Evolutionary conservation across 2,113 vertebrate species (phyloP), one percentile per base, ranked within the genome.

Genomic region (Centropristis striata): DNA sequence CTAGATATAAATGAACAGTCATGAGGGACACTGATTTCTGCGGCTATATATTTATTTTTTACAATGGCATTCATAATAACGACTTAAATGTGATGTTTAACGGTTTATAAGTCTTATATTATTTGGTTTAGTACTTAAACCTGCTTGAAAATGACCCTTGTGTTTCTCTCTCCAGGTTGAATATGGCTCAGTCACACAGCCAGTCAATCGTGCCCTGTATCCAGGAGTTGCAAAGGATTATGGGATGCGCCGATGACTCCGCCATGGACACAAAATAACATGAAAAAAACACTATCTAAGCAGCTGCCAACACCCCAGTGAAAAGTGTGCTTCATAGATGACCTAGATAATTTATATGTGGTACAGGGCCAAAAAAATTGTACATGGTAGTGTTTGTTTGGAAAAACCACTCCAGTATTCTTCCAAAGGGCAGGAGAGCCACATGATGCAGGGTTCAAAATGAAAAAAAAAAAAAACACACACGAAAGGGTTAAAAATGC

Each of bases 211-310:
- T 27, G 0, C 91, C 92, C 1, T 95, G 92, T 41, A 61, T 95
- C 23, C 44, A 87, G 6, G 78, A 92, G 66, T 53, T 95, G 89
- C 80, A 94, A 68, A 92, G 86, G 73, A 88, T 92, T n/a, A 50
- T 94, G 63, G 80, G 66, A 78, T 71, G 80, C 28, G 25, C 57
- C 0, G 49, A 80, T 4, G 70, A 77, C 46, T 85, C 54, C 10
- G 28, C 81, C 39, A 64, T 77, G 78, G 81, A 83, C 37, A 82
- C 69, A 5, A 84, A 84, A 46, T 90, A 63, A 87, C n/a, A 27
- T 0, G 10, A 55, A 6, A 55, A 6, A 20, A 60, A 57, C 51
- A 32, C 20, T 20, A 5, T 59, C 23, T n/a, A n/a, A 53, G 11
- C 42, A 16, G 9, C 13, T 20, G 50, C 20, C 55, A 49, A 10